Percentiles rank a stretch among this genome's conserved stretches.
phyloP scores from a whole-genome alignment of 1,140 invertebrate genomes.

The Trinorchestia longiramus region DNA sequence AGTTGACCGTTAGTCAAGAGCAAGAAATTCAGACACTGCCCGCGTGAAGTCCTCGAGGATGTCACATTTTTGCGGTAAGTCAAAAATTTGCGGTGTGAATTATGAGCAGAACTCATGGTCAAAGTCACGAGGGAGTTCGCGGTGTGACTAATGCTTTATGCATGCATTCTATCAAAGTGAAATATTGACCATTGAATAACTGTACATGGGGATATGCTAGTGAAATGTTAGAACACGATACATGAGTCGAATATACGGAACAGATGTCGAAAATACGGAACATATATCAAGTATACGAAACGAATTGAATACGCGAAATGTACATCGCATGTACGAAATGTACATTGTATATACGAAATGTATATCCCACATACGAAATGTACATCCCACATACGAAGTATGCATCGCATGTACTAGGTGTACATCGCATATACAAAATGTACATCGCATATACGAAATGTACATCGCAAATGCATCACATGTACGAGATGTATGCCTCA shows the following conservation, averaged over 20 bases:
- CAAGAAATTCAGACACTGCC: background rate
- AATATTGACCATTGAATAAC: background rate
- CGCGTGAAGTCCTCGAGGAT: background rate
- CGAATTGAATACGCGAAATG: no score
- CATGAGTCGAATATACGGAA: no score
- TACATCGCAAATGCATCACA: no score
- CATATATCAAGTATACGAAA: no score
- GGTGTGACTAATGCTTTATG: background rate
- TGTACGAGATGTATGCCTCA: background rate
- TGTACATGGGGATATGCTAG: background rate
- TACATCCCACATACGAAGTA: no score
- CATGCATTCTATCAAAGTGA: background rate
- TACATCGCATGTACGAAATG: no score
- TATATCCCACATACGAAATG: background rate
- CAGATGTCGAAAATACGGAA: no score
- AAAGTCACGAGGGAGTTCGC: background rate
- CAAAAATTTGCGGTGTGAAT: slow-evolving; percentile 1
- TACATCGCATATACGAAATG: no score
- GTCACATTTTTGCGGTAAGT: background rate
- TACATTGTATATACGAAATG: background rate
- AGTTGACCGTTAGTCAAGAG: background rate
- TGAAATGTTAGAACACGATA: no score
- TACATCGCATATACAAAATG: background rate
- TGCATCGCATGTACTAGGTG: no score
- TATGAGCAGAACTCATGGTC: background rate